Evolutionary conservation across 2,797 vertebrate genomes (phyloP).

Genomic region (Taenioides sp.): DNA sequence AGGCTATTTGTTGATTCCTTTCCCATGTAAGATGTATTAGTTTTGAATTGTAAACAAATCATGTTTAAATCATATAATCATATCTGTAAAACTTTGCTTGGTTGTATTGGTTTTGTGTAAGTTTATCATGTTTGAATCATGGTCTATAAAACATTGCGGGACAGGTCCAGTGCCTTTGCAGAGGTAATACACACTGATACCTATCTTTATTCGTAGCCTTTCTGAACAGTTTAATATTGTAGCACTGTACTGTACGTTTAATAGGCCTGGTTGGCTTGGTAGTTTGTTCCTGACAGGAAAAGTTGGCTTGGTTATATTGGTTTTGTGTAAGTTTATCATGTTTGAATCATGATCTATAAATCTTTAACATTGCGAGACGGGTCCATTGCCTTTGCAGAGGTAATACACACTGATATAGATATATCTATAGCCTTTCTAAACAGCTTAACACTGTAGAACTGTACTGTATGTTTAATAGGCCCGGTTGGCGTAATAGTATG

Average conservation of each 20-base stretch:
- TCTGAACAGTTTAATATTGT: not conserved
- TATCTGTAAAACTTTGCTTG: too few species aligned
- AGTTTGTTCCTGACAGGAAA: slow-evolving; percentile 21
- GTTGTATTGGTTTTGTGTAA: too few species aligned
- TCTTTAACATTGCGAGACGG: not conserved
- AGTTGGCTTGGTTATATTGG: slow-evolving; percentile 34
- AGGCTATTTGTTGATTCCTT: not conserved
- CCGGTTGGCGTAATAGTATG: not conserved
- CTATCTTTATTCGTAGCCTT: not conserved
- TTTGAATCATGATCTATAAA: not conserved
- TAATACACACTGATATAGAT: not conserved
- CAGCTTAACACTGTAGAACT: not conserved
- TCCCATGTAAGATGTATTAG: not conserved
- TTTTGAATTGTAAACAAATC: not conserved
- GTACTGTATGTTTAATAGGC: slow-evolving; percentile 11
- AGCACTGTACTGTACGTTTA: not conserved
- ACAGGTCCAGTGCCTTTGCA: not conserved
- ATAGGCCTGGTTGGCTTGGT: slow-evolving; percentile 11
- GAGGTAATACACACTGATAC: not conserved
- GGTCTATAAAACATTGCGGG: not conserved
- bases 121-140: slow-evolving; percentile 1
- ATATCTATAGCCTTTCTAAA: not conserved
- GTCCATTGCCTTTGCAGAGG: not conserved
- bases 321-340: not conserved
- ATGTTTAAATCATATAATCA: not conserved